These are phyloP conservation scores for Chauna torquata DNA, from an alignment of 2,113 vertebrate species.

Conservation along the genomic window DNA sequence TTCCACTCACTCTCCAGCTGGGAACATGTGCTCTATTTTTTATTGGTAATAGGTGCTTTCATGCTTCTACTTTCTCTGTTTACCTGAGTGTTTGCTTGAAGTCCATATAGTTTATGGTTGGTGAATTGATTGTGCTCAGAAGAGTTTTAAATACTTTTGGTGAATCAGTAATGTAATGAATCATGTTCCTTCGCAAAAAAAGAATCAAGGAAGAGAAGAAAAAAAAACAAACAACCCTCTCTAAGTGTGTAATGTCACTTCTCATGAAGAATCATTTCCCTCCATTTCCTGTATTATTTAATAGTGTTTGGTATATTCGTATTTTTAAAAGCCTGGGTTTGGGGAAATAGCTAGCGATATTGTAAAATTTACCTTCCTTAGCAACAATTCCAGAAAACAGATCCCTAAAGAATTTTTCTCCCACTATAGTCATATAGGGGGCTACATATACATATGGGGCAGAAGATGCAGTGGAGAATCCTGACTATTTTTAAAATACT, in stretches of 20 bases:
- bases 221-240: background rate
- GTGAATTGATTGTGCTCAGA: constrained; percentile 12
- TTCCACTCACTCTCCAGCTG: constrained; percentile 57
- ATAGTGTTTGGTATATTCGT: background rate
- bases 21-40: constrained; percentile 43
- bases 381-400: background rate
- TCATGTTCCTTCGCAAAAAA: background rate
- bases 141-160: constrained; percentile 25
- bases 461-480: background rate
- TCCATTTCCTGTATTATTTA: background rate
- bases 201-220: rapidly evolving
- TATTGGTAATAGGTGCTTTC: constrained; percentile 22
- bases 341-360: background rate
- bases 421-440: background rate
- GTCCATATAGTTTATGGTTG: constrained; percentile 34
- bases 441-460: background rate
- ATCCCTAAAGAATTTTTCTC: background rate
- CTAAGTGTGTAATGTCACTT: background rate
- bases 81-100: constrained; percentile 40
- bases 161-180: background rate
- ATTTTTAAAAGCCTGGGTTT: background rate
- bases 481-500: background rate
- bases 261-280: background rate
- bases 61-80: constrained; percentile 57
- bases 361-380: background rate